These are phyloP conservation scores for Bubo bubo DNA, from an alignment of 2,113 vertebrate genomes.

Conservation along the genomic window DNA sequence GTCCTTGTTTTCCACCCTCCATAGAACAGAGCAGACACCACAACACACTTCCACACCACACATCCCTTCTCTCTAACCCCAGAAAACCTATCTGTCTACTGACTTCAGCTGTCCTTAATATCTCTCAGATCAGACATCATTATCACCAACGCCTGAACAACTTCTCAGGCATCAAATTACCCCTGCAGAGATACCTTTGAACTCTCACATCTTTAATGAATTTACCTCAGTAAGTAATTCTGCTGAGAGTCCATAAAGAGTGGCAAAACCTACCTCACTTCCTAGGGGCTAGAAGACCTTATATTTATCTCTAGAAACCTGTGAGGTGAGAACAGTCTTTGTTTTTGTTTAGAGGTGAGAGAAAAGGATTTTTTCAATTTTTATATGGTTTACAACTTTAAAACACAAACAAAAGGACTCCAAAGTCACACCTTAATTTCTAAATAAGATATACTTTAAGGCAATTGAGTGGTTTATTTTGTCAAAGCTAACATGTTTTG, in stretches of 20 bases:
- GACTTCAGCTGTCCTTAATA: not conserved
- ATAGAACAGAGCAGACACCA: fast-evolving
- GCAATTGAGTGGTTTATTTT: not conserved
- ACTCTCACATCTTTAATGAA: not conserved
- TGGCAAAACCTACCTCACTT: not conserved
- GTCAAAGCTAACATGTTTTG: not conserved
- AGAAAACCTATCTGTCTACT: fast-evolving
- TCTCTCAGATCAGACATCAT: not conserved
- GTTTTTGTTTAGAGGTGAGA: not conserved
- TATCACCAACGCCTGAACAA: not conserved
- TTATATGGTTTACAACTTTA: not conserved
- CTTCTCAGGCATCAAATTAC: not conserved
- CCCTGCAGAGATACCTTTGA: not conserved
- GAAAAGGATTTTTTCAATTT: not conserved
- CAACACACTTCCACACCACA: fast-evolving
- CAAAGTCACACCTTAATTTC: not conserved
- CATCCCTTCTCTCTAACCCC: fast-evolving
- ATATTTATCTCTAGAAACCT: not conserved
- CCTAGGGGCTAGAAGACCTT: not conserved
- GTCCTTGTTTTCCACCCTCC: fast-evolving
- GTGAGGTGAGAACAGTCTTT: not conserved
- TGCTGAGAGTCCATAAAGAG: not conserved
- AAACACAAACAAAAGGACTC: not conserved
- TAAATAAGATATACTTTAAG: not conserved
- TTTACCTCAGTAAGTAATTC: not conserved